Conservation (phyloP, 2,113 vertebrate genomes). For the Phrynosoma platyrhinos region DNA sequence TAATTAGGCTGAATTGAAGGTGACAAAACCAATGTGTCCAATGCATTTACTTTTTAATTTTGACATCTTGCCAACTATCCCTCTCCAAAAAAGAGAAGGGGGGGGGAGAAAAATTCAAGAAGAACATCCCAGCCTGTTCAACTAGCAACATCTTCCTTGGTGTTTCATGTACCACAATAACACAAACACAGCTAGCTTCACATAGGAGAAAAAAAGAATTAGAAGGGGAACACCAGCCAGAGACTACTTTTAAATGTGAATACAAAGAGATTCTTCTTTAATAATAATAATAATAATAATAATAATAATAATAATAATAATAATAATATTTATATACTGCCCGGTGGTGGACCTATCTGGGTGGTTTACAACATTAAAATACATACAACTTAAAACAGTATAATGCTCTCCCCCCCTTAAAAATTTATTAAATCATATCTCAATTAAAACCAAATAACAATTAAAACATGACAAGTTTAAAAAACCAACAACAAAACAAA, state of each 20-base stretch:
- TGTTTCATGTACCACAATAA: constrained; percentile 23
- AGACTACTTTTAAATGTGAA: neutral
- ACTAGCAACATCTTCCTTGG: constrained; percentile 27
- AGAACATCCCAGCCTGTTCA: constrained; percentile 25
- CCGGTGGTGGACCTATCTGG: too few species aligned
- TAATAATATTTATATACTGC: too few species aligned
- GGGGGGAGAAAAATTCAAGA: constrained; percentile 9
- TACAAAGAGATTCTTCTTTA: neutral
- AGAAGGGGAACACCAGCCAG: neutral
- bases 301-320: too few species aligned
- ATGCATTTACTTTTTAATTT: constrained; percentile 59
- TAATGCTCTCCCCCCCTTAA: too few species aligned
- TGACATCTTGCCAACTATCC: constrained; percentile 31
- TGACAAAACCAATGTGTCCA: constrained; percentile 53
- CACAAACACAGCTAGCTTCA: constrained; percentile 32
- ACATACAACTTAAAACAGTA: too few species aligned
- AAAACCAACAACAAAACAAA: too few species aligned
- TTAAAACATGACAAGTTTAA: too few species aligned
- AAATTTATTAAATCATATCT: too few species aligned
- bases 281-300: neutral
- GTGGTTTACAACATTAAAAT: too few species aligned
- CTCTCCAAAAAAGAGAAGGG: too few species aligned
- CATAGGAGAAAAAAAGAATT: neutral
- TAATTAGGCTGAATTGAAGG: constrained; percentile 57
- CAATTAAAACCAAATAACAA: too few species aligned